These are phyloP conservation scores for Leptopterna dolabrata DNA, from an alignment of 2,888 invertebrate genomes.

Conservation along the genomic window DNA sequence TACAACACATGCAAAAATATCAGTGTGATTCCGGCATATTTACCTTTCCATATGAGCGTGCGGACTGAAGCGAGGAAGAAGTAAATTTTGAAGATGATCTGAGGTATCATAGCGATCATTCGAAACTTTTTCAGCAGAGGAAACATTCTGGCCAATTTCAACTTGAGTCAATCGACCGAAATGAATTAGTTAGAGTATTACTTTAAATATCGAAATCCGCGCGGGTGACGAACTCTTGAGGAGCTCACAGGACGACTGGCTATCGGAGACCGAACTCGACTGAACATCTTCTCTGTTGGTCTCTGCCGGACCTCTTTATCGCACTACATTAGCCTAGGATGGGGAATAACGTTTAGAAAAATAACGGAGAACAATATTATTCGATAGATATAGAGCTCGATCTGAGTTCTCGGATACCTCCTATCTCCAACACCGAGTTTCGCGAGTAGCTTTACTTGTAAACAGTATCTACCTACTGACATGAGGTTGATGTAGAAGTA, in stretches of 20 bases:
- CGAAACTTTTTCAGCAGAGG: neutral
- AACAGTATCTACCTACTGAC: too few relatives aligned
- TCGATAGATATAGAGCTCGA: neutral
- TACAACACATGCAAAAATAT: too few relatives aligned
- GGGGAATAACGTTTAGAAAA: neutral
- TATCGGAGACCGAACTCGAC: neutral
- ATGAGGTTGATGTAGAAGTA: too few relatives aligned
- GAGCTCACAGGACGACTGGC: neutral
- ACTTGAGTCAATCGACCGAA: too few relatives aligned
- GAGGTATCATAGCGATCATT: neutral
- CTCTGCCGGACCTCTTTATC: neutral
- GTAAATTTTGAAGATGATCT: constrained; percentile 27
- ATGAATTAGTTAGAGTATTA: too few relatives aligned
- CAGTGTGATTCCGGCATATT: neutral
- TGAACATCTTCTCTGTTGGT: neutral
- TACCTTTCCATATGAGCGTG: constrained; percentile 43
- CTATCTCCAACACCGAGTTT: neutral
- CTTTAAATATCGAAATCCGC: neutral
- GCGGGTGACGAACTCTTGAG: neutral
- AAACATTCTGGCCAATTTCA: neutral
- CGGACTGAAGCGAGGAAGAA: constrained; percentile 19
- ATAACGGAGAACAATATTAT: neutral
- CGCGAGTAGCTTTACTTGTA: too few relatives aligned
- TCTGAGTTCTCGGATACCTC: neutral
- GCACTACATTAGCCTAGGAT: neutral